phyloP scores from a whole-genome alignment of 2,888 invertebrate genomes.

The Acrocera orbiculus region DNA sequence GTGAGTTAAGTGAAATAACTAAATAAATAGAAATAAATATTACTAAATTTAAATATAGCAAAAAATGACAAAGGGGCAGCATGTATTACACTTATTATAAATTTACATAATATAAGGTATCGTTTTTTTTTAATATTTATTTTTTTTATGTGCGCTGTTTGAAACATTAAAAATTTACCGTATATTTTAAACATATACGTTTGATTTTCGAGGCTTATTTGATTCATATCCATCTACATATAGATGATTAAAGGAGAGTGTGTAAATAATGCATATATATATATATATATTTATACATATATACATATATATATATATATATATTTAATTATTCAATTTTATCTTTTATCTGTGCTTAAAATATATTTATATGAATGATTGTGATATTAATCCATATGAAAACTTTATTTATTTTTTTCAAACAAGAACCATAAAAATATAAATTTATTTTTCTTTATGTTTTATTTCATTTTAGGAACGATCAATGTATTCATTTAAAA shows the following conservation, averaged over 20 bases:
- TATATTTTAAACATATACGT: slow-evolving; percentile 21
- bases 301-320: neutral
- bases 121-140: slow-evolving; percentile 9
- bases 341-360: no score
- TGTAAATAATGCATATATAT: neutral
- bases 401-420: no score
- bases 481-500: slow-evolving; percentile 9
- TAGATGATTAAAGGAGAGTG: slow-evolving; percentile 17
- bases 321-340: neutral
- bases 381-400: no score
- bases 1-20: no score
- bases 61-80: no score
- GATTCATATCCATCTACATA: slow-evolving; percentile 19
- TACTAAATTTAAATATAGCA: no score
- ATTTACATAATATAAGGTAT: no score
- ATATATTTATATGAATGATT: no score
- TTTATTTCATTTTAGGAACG: slow-evolving; percentile 11
- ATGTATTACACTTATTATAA: no score
- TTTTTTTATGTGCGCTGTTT: slow-evolving; percentile 5
- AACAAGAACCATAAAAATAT: no score
- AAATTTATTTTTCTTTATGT: slow-evolving; percentile 13
- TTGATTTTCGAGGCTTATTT: slow-evolving; percentile 15
- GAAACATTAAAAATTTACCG: slow-evolving; percentile 12
- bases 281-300: neutral
- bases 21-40: no score